Evolutionary conservation across 1,140 invertebrate genomes (phyloP).

Genomic region (Babylonia areolata): DNA sequence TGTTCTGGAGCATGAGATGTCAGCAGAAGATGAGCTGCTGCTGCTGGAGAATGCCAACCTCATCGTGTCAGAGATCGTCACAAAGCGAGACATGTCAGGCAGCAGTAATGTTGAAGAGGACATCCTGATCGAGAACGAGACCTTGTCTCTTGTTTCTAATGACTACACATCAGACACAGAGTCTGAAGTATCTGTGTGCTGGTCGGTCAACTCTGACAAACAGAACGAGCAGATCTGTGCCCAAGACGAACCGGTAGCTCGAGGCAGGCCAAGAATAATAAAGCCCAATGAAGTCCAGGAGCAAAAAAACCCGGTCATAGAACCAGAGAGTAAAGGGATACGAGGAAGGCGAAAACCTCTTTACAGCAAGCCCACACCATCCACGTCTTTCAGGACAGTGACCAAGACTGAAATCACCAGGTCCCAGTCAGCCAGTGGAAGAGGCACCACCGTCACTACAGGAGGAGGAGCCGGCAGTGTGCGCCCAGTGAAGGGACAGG

Average conservation of each 20-base stretch:
- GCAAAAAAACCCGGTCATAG: constrained; percentile 35
- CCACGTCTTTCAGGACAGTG: neutral
- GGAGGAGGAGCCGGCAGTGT: neutral
- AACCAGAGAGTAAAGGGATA: constrained; percentile 81
- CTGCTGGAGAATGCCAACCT: constrained; percentile 79
- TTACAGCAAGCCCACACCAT: constrained; percentile 55
- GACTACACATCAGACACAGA: constrained; percentile 76
- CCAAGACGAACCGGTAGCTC: constrained; percentile 36
- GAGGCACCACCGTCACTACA: neutral
- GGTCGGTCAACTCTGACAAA: constrained; percentile 65
- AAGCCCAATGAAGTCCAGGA: constrained; percentile 67
- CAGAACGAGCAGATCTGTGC: constrained; percentile 54
- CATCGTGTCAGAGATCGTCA: constrained; percentile 76
- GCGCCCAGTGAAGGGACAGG: neutral
- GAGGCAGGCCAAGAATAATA: constrained; percentile 72
- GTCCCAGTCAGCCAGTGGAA: neutral
- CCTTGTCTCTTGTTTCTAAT: constrained; percentile 83
- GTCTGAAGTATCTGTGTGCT: constrained; percentile 68
- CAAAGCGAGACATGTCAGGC: constrained; percentile 52
- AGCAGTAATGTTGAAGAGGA: constrained; percentile 74
- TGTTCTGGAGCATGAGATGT: constrained; percentile 66
- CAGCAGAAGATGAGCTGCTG: constrained; percentile 77
- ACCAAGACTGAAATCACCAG: neutral
- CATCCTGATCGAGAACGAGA: constrained; percentile 81
- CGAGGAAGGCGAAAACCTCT: constrained; percentile 83